Evolutionary conservation across 2,797 vertebrate genomes (phyloP).

Genomic region (Eulemur mongoz): DNA sequence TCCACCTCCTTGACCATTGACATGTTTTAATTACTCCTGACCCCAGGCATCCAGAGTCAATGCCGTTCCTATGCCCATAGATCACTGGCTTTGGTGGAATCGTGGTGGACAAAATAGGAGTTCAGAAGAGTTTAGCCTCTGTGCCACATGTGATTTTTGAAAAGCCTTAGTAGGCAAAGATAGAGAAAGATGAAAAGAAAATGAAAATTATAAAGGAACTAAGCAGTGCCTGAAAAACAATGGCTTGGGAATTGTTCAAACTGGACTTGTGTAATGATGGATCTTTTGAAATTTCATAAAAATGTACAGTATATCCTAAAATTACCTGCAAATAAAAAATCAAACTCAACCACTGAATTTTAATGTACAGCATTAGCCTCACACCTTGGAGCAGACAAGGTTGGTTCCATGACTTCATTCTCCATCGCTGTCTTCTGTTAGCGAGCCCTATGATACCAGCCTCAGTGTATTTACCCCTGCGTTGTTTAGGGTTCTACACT

Average conservation of each 20-base stretch:
- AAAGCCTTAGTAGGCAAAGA: constrained; percentile 45
- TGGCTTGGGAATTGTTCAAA: not conserved
- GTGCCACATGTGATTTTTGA: constrained; percentile 68
- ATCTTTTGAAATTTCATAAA: not conserved
- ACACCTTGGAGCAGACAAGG: rapidly evolving
- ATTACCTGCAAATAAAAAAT: not conserved
- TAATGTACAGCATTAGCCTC: not conserved
- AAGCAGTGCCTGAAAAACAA: not conserved
- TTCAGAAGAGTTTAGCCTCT: constrained; percentile 47
- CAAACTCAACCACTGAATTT: not conserved
- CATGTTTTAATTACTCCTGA: constrained; percentile 87
- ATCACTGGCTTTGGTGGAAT: constrained; percentile 78
- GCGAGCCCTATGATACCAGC: too few relatives aligned
- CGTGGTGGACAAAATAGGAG: constrained; percentile 74
- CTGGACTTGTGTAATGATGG: not conserved
- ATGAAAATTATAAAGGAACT: constrained; percentile 42
- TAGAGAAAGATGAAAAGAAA: constrained; percentile 44
- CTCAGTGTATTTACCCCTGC: too few relatives aligned
- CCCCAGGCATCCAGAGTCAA: constrained; percentile 77
- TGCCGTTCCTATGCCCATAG: constrained; percentile 74
- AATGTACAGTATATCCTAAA: not conserved
- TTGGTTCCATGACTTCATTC: not conserved
- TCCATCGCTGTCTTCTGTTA: not conserved
- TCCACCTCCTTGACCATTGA: constrained; percentile 84
- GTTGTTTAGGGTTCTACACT: not conserved